A percentile compares a stretch with the other conserved stretches of the same genome.
phyloP scores from a whole-genome alignment of 35 echinoderm and acorn worm genomes.

The Ptychodera flava region DNA sequence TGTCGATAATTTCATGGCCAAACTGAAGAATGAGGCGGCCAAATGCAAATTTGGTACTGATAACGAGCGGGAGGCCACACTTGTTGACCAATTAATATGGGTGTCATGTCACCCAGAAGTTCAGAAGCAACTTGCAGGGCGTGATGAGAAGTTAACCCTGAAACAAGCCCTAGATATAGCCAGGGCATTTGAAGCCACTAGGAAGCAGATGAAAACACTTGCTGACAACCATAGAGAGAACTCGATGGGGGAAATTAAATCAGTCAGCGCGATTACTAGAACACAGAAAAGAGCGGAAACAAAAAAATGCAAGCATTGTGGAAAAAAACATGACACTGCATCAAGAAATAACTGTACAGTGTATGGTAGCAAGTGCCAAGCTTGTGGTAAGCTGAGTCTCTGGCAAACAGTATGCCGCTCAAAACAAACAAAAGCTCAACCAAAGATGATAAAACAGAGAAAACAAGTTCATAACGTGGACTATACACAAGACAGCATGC shows the following conservation, averaged over 20 bases:
- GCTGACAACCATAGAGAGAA: too few species aligned
- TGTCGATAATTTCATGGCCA: conserved; percentile 34
- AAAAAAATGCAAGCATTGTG: background rate
- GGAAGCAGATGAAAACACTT: too few species aligned
- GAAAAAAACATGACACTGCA: conserved; percentile 5
- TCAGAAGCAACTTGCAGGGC: too few species aligned
- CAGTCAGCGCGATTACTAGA: conserved; percentile 20
- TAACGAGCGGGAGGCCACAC: background rate
- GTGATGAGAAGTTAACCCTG: too few species aligned
- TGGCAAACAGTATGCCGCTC: conserved; percentile 40
- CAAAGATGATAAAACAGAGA: background rate
- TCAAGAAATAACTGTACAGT: conserved; percentile 38
- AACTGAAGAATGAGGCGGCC: conserved; percentile 15
- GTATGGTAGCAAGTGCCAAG: conserved; percentile 16
- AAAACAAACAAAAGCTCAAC: background rate
- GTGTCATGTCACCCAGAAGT: too few species aligned
- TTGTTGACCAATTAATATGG: conserved; percentile 40
- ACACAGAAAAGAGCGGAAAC: background rate
- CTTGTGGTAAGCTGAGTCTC: conserved; percentile 33
- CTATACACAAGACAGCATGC: too few species aligned
- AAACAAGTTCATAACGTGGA: background rate
- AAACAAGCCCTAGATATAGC: conserved; percentile 21
- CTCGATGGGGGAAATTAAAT: conserved; percentile 32
- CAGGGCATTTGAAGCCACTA: too few species aligned
- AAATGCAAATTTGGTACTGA: conserved; percentile 25